Evolutionary conservation across 2,888 invertebrate genomes (phyloP).

Genomic region (Galerucella calmariensis): DNA sequence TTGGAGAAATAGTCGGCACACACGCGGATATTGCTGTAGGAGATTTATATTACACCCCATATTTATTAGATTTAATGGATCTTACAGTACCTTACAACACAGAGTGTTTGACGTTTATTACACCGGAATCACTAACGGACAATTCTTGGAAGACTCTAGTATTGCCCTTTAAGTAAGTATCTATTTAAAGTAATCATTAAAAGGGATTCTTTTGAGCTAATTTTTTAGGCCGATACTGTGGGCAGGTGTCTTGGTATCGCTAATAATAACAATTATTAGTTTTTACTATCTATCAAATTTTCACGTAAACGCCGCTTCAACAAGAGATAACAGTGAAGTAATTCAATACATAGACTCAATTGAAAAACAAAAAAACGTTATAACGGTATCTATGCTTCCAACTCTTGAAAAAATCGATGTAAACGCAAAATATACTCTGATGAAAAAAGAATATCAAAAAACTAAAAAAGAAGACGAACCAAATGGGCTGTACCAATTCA

Average conservation of each 20-base stretch:
- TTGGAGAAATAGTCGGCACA: slow-evolving; percentile 78
- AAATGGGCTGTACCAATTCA: slow-evolving; percentile 76
- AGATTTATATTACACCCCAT: slow-evolving; percentile 80
- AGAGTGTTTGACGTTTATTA: slow-evolving; percentile 85
- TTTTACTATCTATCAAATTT: slow-evolving; percentile 75
- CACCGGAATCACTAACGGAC: slow-evolving; percentile 82
- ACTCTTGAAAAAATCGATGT: slow-evolving; percentile 51
- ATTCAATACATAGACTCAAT: slow-evolving; percentile 5
- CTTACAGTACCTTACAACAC: slow-evolving; percentile 82
- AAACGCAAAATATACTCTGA: slow-evolving; percentile 56
- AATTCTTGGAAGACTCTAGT: slow-evolving; percentile 88
- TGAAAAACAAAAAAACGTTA: slow-evolving; percentile 48
- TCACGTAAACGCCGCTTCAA: slow-evolving; percentile 64
- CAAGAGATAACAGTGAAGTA: slow-evolving; percentile 48
- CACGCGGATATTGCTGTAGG: slow-evolving; percentile 80
- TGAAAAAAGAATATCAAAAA: slow-evolving; percentile 56
- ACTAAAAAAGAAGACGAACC: slow-evolving; percentile 57
- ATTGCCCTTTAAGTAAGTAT: slow-evolving; percentile 78
- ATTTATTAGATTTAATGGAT: slow-evolving; percentile 76
- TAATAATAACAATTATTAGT: slow-evolving; percentile 73
- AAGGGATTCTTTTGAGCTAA: not conserved
- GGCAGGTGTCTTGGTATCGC: slow-evolving; percentile 76
- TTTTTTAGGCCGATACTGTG: slow-evolving; percentile 76
- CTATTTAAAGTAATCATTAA: too few species aligned
- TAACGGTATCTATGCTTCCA: slow-evolving; percentile 52